Percentiles rank a stretch among this genome's conserved stretches.
Evolutionary conservation across 2,113 vertebrate species (phyloP).

Genomic region (Capreolus pygargus): DNA sequence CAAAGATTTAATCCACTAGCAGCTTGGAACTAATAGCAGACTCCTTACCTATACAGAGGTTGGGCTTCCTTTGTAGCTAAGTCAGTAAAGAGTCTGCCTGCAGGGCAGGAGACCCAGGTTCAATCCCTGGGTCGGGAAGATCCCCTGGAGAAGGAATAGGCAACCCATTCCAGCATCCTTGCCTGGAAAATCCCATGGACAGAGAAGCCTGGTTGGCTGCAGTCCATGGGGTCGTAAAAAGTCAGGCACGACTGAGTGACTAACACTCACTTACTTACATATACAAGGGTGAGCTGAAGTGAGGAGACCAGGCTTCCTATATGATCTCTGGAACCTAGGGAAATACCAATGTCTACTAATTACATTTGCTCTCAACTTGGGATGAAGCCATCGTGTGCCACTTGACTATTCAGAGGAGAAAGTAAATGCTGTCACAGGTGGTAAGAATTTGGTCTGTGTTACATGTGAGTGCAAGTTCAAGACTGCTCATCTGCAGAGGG

Average conservation of each 20-base stretch:
- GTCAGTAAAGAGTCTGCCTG: background rate
- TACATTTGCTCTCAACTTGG: background rate
- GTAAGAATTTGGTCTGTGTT: background rate
- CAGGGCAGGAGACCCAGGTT: background rate
- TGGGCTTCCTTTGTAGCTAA: background rate
- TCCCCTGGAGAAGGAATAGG: background rate
- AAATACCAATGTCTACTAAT: background rate
- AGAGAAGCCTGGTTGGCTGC: background rate
- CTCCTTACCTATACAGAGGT: background rate
- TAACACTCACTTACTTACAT: background rate
- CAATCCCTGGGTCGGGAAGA: background rate
- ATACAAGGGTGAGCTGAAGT: fast-evolving
- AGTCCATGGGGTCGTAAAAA: background rate
- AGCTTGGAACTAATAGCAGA: background rate
- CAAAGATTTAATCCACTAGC: fast-evolving
- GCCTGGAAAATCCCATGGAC: background rate
- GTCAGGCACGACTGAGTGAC: background rate
- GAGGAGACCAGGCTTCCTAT: background rate
- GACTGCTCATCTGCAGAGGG: background rate
- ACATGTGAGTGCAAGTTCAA: background rate
- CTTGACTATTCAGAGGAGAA: background rate
- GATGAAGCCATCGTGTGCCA: background rate
- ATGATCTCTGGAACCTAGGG: background rate
- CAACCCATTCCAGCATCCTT: background rate
- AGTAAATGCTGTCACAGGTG: background rate